Evolutionary conservation across 2,888 invertebrate species (phyloP).

Genomic region (Polymixis flavicincta): DNA sequence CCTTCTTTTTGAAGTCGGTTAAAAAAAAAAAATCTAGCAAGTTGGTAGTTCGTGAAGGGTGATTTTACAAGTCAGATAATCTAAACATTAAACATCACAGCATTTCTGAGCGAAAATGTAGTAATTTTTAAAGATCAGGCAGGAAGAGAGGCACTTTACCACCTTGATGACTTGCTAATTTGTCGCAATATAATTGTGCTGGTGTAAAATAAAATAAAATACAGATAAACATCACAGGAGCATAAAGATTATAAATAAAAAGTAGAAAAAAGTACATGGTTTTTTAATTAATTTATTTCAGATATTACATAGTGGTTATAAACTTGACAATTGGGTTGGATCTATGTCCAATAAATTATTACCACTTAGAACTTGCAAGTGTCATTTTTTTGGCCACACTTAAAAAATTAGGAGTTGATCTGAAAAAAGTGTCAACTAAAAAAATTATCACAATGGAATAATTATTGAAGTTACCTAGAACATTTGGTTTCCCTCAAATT

Average conservation of each 20-base stretch:
- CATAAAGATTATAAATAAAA: background rate
- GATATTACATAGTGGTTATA: constrained; percentile 78
- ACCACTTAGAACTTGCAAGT: constrained; percentile 79
- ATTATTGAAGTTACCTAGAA: constrained; percentile 83
- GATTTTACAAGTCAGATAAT: no score
- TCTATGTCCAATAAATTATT: constrained; percentile 83
- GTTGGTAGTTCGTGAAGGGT: background rate
- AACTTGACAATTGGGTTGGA: constrained; percentile 80
- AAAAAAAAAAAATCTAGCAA: no score
- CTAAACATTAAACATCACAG: no score
- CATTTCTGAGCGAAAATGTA: background rate
- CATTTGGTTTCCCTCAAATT: constrained; percentile 87
- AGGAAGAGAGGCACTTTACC: no score
- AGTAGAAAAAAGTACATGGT: constrained; percentile 28
- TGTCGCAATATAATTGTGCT: background rate
- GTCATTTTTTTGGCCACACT: constrained; percentile 77
- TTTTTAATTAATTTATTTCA: constrained; percentile 67
- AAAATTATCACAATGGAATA: constrained; percentile 88
- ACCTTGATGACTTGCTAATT: no score
- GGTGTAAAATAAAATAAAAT: background rate
- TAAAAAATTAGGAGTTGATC: constrained; percentile 79
- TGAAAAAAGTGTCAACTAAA: constrained; percentile 82
- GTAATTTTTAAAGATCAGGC: no score
- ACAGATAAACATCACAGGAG: background rate
- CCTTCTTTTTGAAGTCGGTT: no score